Evolutionary conservation across 2,888 invertebrate genomes (phyloP).

Genomic region (Arge pagana): DNA sequence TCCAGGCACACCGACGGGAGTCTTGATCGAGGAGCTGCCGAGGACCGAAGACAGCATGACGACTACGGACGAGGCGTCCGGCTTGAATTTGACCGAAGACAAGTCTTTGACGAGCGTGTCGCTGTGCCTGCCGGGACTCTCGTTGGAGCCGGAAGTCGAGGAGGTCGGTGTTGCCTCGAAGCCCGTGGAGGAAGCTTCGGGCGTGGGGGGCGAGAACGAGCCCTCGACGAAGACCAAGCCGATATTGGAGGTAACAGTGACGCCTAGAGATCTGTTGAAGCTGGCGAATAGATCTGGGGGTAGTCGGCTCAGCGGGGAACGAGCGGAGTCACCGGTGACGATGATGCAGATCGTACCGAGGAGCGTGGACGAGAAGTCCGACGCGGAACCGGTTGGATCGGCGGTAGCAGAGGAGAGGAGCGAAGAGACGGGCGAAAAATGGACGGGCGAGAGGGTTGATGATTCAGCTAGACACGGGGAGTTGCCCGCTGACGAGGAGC

Average conservation of each 20-base stretch:
- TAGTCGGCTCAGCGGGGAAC: constrained; percentile 32
- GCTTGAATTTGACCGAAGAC: constrained; percentile 4
- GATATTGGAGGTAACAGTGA: constrained; percentile 29
- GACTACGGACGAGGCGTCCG: neutral
- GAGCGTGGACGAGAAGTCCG: constrained; percentile 28
- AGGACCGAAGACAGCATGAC: constrained; percentile 28
- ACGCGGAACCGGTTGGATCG: too few species aligned
- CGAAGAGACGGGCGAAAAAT: too few species aligned
- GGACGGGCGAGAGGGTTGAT: too few species aligned
- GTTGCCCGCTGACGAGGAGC: too few species aligned
- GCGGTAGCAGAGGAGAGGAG: too few species aligned
- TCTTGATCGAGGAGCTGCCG: constrained; percentile 50
- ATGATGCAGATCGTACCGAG: constrained; percentile 38
- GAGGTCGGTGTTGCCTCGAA: constrained; percentile 10
- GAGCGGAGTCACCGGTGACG: constrained; percentile 36
- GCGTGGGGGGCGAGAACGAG: constrained; percentile 32
- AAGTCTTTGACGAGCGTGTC: neutral
- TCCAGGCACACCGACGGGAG: constrained; percentile 35
- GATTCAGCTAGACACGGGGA: neutral
- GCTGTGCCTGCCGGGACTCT: neutral
- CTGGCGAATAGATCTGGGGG: constrained; percentile 31
- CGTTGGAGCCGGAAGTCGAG: neutral
- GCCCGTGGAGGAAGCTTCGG: constrained; percentile 35
- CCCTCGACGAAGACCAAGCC: constrained; percentile 22
- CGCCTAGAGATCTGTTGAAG: constrained; percentile 28